A percentile compares a stretch with the other conserved stretches of the same genome.
Evolutionary conservation across 2,113 vertebrate genomes (phyloP).

Genomic region (Perca fluviatilis): DNA sequence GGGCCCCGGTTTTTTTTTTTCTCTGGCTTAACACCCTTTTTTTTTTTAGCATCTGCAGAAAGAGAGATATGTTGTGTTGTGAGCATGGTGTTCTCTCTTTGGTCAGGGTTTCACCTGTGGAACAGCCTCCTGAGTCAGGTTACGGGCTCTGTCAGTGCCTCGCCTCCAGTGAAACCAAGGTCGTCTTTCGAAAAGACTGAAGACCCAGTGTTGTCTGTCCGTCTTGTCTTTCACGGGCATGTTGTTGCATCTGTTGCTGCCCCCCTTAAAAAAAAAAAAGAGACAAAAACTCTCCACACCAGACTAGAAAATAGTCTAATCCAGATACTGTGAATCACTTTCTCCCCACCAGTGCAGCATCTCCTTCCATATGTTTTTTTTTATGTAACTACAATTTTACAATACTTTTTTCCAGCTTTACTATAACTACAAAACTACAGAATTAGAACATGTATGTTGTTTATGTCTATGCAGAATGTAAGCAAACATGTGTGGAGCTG

Average conservation of each 20-base stretch:
- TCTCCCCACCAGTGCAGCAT: slow-evolving; percentile 13
- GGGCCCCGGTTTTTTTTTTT: too few relatives aligned
- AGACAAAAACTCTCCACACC: not conserved
- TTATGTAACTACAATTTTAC: slow-evolving; percentile 14
- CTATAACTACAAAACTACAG: slow-evolving; percentile 12
- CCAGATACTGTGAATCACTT: slow-evolving; percentile 45
- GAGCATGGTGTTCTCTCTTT: slow-evolving; percentile 34
- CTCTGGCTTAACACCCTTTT: too few relatives aligned
- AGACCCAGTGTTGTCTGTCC: slow-evolving; percentile 65
- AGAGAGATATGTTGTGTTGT: slow-evolving; percentile 57
- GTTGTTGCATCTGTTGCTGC: slow-evolving; percentile 66
- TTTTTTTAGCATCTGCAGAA: slow-evolving; percentile 61
- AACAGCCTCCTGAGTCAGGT: slow-evolving; percentile 64
- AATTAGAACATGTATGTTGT: slow-evolving; percentile 23
- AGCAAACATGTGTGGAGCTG: slow-evolving; percentile 10
- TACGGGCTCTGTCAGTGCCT: slow-evolving; percentile 63
- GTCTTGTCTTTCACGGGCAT: slow-evolving; percentile 64
- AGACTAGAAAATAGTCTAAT: slow-evolving; percentile 63
- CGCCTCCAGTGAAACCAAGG: slow-evolving; percentile 56
- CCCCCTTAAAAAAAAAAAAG: not conserved
- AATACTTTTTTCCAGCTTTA: slow-evolving; percentile 14
- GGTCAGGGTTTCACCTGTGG: slow-evolving; percentile 65
- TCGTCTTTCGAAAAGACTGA: slow-evolving; percentile 48
- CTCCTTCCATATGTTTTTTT: slow-evolving; percentile 35
- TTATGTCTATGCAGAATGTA: slow-evolving; percentile 24